Base-by-base conservation (phyloP, 2,888 invertebrate genomes). In the Aleiodes leptofemur region DNA sequence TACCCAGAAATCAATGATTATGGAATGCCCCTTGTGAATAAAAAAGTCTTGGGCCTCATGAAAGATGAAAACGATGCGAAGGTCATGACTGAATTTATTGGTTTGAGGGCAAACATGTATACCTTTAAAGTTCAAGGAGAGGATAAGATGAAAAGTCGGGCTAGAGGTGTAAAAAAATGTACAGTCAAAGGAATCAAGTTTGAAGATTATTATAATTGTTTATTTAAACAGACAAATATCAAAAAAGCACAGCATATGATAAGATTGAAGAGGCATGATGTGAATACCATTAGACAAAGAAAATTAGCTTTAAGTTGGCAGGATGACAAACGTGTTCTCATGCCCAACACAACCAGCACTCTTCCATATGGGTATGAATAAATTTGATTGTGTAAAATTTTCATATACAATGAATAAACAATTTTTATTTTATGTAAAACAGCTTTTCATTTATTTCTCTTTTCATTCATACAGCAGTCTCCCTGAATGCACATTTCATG, bases 1-100 rank as follows among this genome's bases (percentile, higher is more conserved):
- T n/a, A n/a, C n/a, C n/a, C n/a, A n/a, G n/a, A n/a, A n/a, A 66
- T 78, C 29, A 80, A 81, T 76, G 2, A 13, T 0, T 79, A 75
- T 55, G 53, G 53, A 31, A 72, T 77, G 11, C 76, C 77, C 3
- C 38, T 50, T 31, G 48, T 13, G 0, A 79, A 80, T 74, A 78
- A 80, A 70, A 70, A 70, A 55, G 70, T 74, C 4, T 13, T 59
- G 4, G 71, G 61, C 4, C 56, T 72, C 2, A 72, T 72, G 48
- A 72, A 83, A 76, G 53, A 70, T 29, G 61, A 74, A 38, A 64
- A 61, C 31, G 53, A 74, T 9, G 69, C 61, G 0, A 5, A 53
- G 51, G 69, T 74, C 14, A 70, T 69, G 74, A 61, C 53, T 1
- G 50, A 70, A 9, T 74, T 69, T 11, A 31, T 51, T 31, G 59